Percentiles rank a stretch among this genome's conserved stretches.
These are phyloP conservation scores for Sarcophaga carnaria DNA, from an alignment of 2,888 invertebrate genomes.

Conservation along the genomic window DNA sequence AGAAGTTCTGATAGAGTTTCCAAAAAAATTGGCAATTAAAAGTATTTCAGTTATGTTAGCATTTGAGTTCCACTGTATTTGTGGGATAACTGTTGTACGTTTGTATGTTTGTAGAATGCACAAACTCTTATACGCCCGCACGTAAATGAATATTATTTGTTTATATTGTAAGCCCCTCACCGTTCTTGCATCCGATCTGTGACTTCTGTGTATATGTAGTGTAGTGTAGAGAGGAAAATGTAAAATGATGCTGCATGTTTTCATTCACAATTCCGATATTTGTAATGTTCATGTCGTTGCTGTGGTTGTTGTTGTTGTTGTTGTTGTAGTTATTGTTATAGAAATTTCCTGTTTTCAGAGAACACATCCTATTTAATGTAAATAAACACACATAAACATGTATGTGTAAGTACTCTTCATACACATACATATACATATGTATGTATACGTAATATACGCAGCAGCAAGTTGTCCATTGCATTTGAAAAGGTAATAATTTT, in stretches of 20 bases:
- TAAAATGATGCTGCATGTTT: constrained; percentile 56
- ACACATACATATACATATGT: no score
- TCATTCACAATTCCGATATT: constrained; percentile 54
- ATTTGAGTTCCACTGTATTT: no score
- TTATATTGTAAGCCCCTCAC: background rate
- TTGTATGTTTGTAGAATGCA: background rate
- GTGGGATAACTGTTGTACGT: background rate
- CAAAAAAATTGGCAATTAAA: no score
- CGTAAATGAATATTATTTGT: constrained; percentile 11
- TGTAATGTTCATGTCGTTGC: constrained; percentile 17
- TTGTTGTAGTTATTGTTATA: constrained; percentile 39
- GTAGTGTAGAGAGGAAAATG: constrained; percentile 12
- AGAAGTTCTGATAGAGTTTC: no score
- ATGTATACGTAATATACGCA: background rate
- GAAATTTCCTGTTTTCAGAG: constrained; percentile 55
- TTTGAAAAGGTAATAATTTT: constrained; percentile 49
- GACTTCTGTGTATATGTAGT: background rate
- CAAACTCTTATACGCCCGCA: background rate
- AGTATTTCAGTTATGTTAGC: no score
- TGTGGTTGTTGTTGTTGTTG: constrained; percentile 23
- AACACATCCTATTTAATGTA: constrained; percentile 37
- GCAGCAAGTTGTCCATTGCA: background rate
- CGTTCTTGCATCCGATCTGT: background rate
- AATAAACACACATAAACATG: background rate
- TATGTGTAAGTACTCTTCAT: no score